These are phyloP conservation scores for Steinernema khuongi DNA, from an alignment of 1,140 invertebrate genomes.

Conservation along the genomic window DNA sequence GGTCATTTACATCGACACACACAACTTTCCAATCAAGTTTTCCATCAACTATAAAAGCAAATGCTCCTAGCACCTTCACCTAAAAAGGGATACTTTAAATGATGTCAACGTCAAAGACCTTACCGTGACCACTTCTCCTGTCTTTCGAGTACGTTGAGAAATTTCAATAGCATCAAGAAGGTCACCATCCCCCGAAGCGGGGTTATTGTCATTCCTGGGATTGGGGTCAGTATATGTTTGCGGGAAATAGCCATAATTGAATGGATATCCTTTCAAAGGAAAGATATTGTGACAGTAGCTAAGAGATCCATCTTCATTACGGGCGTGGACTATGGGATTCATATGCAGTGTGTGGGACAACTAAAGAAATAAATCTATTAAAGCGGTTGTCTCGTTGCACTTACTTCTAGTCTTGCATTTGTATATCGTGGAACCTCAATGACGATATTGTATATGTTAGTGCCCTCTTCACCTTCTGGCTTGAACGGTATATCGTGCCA, in stretches of 20 bases:
- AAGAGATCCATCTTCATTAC: background rate
- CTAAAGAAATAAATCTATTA: background rate
- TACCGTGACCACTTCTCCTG: background rate
- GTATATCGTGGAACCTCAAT: background rate
- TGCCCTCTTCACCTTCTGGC: background rate
- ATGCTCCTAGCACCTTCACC: background rate
- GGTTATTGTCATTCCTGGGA: background rate
- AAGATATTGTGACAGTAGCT: background rate
- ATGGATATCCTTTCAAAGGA: background rate
- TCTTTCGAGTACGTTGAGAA: background rate
- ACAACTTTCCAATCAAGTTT: background rate
- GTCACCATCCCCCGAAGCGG: background rate
- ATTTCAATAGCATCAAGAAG: background rate
- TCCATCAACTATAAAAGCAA: background rate
- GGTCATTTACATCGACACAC: background rate
- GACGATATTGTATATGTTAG: background rate
- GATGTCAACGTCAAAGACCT: background rate
- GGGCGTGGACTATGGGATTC: background rate
- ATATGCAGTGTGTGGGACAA: background rate
- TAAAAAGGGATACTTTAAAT: background rate
- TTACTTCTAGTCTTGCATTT: constrained; percentile 5
- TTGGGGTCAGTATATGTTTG: background rate
- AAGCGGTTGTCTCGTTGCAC: background rate
- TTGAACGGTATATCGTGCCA: background rate
- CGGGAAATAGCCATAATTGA: background rate